Base-by-base conservation (phyloP, 2,113 vertebrate species). In the Hydropotes inermis region DNA sequence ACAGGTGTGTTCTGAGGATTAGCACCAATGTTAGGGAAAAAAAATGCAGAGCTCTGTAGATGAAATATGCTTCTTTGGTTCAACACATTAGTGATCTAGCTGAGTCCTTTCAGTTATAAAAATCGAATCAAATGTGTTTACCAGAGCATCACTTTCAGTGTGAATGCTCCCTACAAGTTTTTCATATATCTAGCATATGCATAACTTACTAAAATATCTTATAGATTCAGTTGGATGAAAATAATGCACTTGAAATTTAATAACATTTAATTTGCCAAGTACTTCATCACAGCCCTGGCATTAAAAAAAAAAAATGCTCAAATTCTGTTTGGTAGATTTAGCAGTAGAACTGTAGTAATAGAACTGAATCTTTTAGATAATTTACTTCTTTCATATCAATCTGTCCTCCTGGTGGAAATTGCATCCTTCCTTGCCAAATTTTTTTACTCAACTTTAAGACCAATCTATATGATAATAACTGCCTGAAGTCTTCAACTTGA, bases 181-280 rank as follows among this genome's bases (percentile, higher is more conserved):
- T 52, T 83, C n/a, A 89, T 88, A 54, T 57, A 86, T 50, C 33
- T 19, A 61, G 30, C 21, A 47, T 43, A 87, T 64, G n/a, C 21
- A 74, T 79, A 78, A 58, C 89, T 96, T 96, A 96, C 93, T 94
- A 54, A 90, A 97, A 79, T 92, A 76, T 88, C 74, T 87, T 87
- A 74, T 3, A 90, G 87, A 92, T 85, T 19, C 74, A 86, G 67
- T 64, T 50, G 61, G 61, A 47, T 90, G 58, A 97, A 87, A 94
- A 84, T 8, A 28, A 92, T 91, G 27, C 67, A 52, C 52, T 95
- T 84, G 95, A 84, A 96, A 96, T 93, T 89, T 97, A 91, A 60
- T 97, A 97, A 74, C 50, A 58, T 92, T 91, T 98, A 97, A 95
- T 96, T 95, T 97, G 88, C 55, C 84, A 79, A 94, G 15, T 89